Conservation (phyloP, 2,888 invertebrate genomes). For the Tipula lateralis region DNA sequence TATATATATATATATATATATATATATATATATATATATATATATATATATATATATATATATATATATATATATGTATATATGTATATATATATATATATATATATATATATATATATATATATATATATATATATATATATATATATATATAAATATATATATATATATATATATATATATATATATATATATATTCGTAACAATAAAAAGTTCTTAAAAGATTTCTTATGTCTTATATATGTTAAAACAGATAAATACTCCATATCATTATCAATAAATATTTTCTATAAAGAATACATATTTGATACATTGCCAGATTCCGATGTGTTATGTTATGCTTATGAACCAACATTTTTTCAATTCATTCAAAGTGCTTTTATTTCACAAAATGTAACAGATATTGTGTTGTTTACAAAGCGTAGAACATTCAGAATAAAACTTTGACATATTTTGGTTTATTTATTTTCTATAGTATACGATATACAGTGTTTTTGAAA, state of each 20-base stretch:
- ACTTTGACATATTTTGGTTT: neutral
- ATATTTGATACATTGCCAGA: neutral
- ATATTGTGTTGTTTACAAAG: neutral
- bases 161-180: too few relatives aligned
- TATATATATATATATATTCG: neutral
- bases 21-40: neutral
- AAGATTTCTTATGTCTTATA: neutral
- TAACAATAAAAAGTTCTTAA: neutral
- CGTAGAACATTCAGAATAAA: neutral
- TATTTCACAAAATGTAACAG: neutral
- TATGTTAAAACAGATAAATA: neutral
- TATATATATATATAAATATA: neutral
- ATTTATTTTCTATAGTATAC: too few relatives aligned
- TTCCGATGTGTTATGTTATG: neutral
- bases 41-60: neutral
- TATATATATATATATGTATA: neutral
- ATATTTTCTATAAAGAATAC: neutral
- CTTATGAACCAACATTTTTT: neutral
- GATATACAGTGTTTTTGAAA: neutral
- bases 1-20: neutral
- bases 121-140: neutral
- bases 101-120: too few relatives aligned
- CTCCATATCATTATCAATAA: neutral
- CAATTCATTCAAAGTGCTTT: neutral
- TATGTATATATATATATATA: neutral